Conservation (phyloP, 2,888 invertebrate genomes). For the Lutraria lutraria region DNA sequence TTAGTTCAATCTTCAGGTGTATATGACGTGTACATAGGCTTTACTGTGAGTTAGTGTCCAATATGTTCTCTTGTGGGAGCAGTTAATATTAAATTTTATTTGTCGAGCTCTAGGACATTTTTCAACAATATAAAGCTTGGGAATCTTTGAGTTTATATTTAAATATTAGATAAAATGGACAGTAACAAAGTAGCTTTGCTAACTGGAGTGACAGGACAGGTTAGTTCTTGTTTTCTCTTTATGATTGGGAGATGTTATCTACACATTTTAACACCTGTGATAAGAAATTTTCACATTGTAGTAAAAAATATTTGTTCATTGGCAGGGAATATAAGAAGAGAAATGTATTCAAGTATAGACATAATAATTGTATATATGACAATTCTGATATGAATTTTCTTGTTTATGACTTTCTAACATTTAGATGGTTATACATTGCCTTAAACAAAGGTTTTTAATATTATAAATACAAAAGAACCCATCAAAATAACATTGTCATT, state of each 20-base stretch:
- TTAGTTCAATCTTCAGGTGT: too few relatives aligned
- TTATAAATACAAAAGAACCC: too few relatives aligned
- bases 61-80: background rate
- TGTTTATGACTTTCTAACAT: too few relatives aligned
- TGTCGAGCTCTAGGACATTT: background rate
- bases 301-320: background rate
- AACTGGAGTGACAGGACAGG: constrained; percentile 99
- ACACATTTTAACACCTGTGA: background rate
- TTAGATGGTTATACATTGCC: too few relatives aligned
- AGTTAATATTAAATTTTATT: background rate
- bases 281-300: background rate
- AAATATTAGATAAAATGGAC: background rate
- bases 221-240: constrained; percentile 84
- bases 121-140: background rate
- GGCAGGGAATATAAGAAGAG: background rate
- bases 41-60: background rate
- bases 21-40: background rate
- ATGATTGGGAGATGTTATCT: background rate
- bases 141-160: background rate
- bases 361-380: background rate
- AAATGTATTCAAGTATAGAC: background rate
- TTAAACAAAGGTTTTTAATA: too few relatives aligned
- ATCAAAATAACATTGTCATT: too few relatives aligned
- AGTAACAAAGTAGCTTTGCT: constrained; percentile 92
- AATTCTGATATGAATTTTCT: too few relatives aligned